phyloP scores from a whole-genome alignment of 2,888 invertebrate genomes.

The Desoria tigrina region DNA sequence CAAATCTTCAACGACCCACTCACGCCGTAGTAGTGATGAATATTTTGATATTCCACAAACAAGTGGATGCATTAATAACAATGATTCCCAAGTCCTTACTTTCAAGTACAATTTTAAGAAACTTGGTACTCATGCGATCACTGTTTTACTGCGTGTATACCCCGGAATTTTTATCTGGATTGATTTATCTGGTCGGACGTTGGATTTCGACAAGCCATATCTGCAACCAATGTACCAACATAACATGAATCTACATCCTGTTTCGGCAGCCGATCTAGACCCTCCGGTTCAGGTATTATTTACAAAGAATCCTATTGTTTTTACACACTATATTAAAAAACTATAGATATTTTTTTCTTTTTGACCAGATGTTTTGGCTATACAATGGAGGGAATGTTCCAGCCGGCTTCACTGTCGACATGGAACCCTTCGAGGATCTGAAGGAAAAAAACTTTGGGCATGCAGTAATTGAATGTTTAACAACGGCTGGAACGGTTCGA shows the following conservation, averaged over 20 bases:
- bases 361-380: conserved; percentile 38
- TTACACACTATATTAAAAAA: neutral
- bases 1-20: too few relatives aligned
- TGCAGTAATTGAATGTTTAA: conserved; percentile 44
- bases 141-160: conserved; percentile 39
- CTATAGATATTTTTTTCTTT: neutral
- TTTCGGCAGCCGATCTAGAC: conserved; percentile 42
- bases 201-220: conserved; percentile 30
- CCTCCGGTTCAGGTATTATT: conserved; percentile 45
- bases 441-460: conserved; percentile 48
- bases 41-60: conserved; percentile 33
- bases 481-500: conserved; percentile 33
- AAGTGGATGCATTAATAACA: conserved; percentile 28
- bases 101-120: conserved; percentile 31
- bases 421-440: conserved; percentile 41
- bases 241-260: conserved; percentile 41
- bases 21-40: too few relatives aligned
- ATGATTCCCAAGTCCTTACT: conserved; percentile 33
- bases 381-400: conserved; percentile 46
- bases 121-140: conserved; percentile 39
- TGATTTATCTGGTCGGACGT: conserved; percentile 36
- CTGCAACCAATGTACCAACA: conserved; percentile 39
- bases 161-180: conserved; percentile 51
- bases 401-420: conserved; percentile 34
- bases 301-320: neutral